phyloP scores from a whole-genome alignment of 2,113 vertebrate species.

The Benthochromis sp. region DNA sequence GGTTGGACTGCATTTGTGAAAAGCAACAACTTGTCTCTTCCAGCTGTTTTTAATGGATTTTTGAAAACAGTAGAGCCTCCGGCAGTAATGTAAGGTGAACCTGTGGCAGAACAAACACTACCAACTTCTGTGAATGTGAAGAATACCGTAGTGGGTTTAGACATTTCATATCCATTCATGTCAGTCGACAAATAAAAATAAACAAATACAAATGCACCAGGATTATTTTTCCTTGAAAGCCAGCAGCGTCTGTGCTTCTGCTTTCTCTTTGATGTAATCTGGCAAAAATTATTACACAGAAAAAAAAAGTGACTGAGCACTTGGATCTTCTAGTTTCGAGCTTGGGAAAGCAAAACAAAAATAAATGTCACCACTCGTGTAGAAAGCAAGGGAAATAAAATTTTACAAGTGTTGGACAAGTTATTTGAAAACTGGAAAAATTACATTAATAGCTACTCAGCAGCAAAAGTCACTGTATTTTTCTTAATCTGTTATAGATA shows the following conservation, averaged over 20 bases:
- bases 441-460: not conserved
- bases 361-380: not conserved
- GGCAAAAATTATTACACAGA: not conserved
- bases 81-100: constrained; percentile 8
- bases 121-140: not conserved
- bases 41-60: constrained; percentile 35
- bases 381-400: not conserved
- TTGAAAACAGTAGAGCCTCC: constrained; percentile 3
- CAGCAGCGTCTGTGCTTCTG: not conserved
- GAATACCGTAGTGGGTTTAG: constrained; percentile 1
- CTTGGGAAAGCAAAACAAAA: not conserved
- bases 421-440: not conserved
- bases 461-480: not conserved
- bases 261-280: not conserved
- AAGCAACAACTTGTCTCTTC: constrained; percentile 17
- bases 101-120: constrained; percentile 12
- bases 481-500: not conserved
- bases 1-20: constrained; percentile 3
- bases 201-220: not conserved
- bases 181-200: not conserved
- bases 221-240: not conserved
- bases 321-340: not conserved
- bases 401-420: not conserved
- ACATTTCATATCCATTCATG: constrained; percentile 12
- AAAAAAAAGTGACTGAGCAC: not conserved